Conservation (phyloP, 2,797 vertebrate species). For the Calcarius lapponicus region DNA sequence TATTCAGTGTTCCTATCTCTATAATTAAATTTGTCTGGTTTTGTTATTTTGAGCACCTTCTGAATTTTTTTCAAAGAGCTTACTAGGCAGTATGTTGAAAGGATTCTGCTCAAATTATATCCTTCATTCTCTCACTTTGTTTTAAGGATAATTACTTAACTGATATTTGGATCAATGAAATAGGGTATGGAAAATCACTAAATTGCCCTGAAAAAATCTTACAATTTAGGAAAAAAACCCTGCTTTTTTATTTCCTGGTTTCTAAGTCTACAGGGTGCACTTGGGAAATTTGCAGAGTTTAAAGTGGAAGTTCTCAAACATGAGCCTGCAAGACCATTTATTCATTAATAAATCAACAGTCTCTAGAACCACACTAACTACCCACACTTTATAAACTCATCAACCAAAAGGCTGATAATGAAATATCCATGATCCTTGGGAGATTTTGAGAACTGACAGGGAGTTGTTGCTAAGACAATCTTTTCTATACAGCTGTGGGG, state of each 20-base stretch:
- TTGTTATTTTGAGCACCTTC: conserved; percentile 24
- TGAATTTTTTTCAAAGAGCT: conserved; percentile 13
- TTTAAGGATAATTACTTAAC: conserved; percentile 8
- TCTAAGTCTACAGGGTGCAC: neutral
- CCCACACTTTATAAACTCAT: neutral
- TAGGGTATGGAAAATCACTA: neutral
- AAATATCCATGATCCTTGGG: neutral
- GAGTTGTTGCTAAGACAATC: neutral
- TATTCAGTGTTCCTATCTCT: neutral
- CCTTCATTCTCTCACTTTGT: neutral
- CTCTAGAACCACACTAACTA: conserved; percentile 5
- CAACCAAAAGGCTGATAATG: neutral
- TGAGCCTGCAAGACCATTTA: neutral
- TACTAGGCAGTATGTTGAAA: neutral
- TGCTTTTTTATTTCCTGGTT: neutral
- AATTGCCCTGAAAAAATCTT: neutral
- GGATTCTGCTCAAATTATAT: neutral
- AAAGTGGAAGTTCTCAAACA: neutral
- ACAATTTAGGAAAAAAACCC: neutral
- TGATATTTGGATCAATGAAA: neutral
- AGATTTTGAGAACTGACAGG: neutral
- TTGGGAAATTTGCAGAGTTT: neutral
- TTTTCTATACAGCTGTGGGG: neutral
- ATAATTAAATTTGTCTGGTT: conserved; percentile 26
- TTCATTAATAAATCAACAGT: neutral